Conservation (phyloP, 2,113 vertebrate genomes). For the Centrocercus urophasianus region DNA sequence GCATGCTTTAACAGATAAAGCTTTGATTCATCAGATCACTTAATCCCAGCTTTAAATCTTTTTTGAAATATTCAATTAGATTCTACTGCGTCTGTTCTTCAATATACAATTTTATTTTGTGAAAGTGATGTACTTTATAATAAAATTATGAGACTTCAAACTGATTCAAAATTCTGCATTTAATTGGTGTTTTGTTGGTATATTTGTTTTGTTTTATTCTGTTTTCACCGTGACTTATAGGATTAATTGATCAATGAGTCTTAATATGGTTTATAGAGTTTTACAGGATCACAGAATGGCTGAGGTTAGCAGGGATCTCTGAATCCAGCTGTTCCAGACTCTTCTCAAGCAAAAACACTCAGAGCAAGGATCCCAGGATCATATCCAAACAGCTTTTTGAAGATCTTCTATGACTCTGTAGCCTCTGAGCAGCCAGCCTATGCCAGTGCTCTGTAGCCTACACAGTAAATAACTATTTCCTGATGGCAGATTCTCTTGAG, state of each 20-base stretch:
- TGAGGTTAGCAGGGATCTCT: neutral
- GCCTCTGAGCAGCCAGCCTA: neutral
- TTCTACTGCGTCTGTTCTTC: conserved; percentile 15
- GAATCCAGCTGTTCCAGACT: neutral
- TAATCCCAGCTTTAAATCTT: conserved; percentile 21
- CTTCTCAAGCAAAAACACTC: neutral
- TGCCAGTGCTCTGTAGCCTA: neutral
- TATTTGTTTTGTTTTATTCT: neutral
- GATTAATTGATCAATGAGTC: neutral
- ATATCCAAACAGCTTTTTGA: neutral
- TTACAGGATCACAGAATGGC: neutral
- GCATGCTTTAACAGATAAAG: neutral
- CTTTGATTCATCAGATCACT: neutral
- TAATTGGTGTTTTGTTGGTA: neutral
- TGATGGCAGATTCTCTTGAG: neutral
- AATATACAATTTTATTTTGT: conserved; percentile 15
- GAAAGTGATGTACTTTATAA: neutral
- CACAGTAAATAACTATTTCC: neutral
- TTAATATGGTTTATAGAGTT: neutral
- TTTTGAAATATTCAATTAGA: conserved; percentile 35
- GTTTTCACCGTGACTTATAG: neutral
- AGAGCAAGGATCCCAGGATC: neutral
- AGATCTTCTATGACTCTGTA: neutral
- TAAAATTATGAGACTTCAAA: neutral
- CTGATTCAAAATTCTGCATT: neutral